Percentiles rank a stretch among this genome's conserved stretches.
Conservation (phyloP, 1,140 invertebrate genomes). For the Zaprionus ornatus region DNA sequence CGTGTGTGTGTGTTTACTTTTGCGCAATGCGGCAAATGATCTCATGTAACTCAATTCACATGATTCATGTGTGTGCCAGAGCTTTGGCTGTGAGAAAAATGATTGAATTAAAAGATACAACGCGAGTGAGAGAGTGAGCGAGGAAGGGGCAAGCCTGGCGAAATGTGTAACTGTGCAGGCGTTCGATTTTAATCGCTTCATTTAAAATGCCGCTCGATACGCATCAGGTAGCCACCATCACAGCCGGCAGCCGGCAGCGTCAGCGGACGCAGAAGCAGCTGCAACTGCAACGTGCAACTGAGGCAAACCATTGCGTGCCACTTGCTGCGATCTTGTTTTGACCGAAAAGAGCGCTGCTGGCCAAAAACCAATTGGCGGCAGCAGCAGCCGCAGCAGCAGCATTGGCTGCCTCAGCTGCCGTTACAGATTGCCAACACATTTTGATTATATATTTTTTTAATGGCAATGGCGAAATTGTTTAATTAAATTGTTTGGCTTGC, state of each 20-base stretch:
- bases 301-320: conserved; percentile 65
- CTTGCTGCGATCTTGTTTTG: conserved; percentile 79
- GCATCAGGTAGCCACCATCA: conserved; percentile 65
- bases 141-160: conserved; percentile 31
- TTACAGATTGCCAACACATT: conserved; percentile 61
- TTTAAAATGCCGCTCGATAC: conserved; percentile 80
- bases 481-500: conserved; percentile 71
- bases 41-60: conserved; percentile 75
- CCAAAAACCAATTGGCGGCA: conserved; percentile 52
- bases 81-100: conserved; percentile 74
- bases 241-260: background rate
- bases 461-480: conserved; percentile 64
- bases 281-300: conserved; percentile 15
- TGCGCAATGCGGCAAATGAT: conserved; percentile 59
- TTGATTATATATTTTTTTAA: conserved; percentile 47
- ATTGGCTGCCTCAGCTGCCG: conserved; percentile 22
- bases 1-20: conserved; percentile 13
- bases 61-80: conserved; percentile 62
- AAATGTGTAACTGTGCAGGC: conserved; percentile 76
- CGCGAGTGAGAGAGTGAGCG: conserved; percentile 19
- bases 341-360: conserved; percentile 64
- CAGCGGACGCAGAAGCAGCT: conserved; percentile 5
- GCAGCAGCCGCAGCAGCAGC: conserved; percentile 32
- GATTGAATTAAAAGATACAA: conserved; percentile 73
- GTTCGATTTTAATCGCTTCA: conserved; percentile 79